Evolutionary conservation across 2,797 vertebrate genomes (phyloP), one percentile per base, ranked within the genome.

Genomic region (Neosilurus mollespiculum): DNA sequence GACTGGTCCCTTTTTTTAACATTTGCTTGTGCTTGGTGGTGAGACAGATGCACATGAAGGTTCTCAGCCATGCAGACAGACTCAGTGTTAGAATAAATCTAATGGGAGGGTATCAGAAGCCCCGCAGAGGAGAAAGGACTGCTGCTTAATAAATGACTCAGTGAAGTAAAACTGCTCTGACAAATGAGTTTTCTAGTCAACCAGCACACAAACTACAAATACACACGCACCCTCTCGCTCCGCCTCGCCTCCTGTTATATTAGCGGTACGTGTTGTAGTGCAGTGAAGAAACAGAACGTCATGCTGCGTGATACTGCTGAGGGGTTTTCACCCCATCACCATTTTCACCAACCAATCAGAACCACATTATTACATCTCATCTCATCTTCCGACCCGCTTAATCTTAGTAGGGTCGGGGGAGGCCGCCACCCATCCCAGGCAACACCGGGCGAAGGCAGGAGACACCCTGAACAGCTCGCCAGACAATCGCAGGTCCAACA

Each of bases 141-240:
- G 37, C 37, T 78, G 59, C 51, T 78, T 78, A 64, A 78, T 26
- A 64, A 78, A 78, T 78, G 76, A 78, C 59, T 64, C 76, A 61
- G 34, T 78, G 75, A 78, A 62, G 76, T 78, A 64, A 78, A 78
- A 78, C 76, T 64, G 76, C 59, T 24, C 59, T 49, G 59, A 78
- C 59, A 78, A 78, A 78, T 78, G 37, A 78, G 34, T 78, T 62
- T 61, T 49, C 37, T 51, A 10, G 18, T 34, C 72, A 75, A 59
- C 72, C 34, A 64, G 26, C 76, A 78, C 37, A 78, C 59, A 26
- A 64, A 43, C 37, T 26, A 51, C 59, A 51, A 64, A 78, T 49
- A 49, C n/a, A 3, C 58, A 49, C n/a, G 8, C 58, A 49, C 34
- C 75, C 75, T 49, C 59, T 24, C 37, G 11, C 58, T 49, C 37